phyloP scores from a whole-genome alignment of 2,113 vertebrate species.

The Saccopteryx leptura region DNA sequence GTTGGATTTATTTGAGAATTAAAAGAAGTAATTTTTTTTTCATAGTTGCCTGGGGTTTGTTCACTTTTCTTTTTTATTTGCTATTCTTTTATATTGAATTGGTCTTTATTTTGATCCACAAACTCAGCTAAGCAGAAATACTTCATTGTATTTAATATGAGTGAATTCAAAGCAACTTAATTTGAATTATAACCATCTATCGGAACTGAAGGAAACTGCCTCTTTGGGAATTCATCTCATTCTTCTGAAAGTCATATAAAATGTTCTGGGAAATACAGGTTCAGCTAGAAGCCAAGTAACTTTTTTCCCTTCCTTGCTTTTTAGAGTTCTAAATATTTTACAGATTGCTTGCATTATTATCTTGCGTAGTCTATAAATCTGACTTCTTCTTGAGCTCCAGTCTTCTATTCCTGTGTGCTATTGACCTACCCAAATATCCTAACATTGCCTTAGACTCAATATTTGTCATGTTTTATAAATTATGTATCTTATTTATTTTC shows the following conservation, averaged over 20 bases:
- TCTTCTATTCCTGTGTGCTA: neutral
- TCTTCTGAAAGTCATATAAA: neutral
- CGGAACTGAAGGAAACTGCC: neutral
- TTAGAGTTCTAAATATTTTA: slow-evolving; percentile 30
- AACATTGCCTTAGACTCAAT: neutral
- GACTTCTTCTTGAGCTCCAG: neutral
- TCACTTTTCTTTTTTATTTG: neutral
- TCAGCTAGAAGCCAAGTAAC: neutral
- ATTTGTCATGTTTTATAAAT: neutral
- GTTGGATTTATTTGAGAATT: neutral
- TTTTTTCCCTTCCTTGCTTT: neutral
- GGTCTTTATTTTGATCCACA: neutral
- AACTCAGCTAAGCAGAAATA: neutral
- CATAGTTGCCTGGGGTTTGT: neutral
- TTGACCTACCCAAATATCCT: neutral
- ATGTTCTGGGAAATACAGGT: neutral
- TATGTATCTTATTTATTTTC: neutral
- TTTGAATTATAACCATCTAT: neutral
- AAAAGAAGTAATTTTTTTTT: neutral
- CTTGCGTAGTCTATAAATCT: neutral
- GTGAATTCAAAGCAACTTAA: neutral
- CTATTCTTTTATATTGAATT: neutral
- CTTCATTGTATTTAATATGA: neutral
- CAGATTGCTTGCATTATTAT: neutral
- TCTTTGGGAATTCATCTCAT: neutral